A percentile compares a stretch with the other conserved stretches of the same genome.
Conservation (phyloP, 2,113 vertebrate genomes). For the Paralichthys olivaceus region DNA sequence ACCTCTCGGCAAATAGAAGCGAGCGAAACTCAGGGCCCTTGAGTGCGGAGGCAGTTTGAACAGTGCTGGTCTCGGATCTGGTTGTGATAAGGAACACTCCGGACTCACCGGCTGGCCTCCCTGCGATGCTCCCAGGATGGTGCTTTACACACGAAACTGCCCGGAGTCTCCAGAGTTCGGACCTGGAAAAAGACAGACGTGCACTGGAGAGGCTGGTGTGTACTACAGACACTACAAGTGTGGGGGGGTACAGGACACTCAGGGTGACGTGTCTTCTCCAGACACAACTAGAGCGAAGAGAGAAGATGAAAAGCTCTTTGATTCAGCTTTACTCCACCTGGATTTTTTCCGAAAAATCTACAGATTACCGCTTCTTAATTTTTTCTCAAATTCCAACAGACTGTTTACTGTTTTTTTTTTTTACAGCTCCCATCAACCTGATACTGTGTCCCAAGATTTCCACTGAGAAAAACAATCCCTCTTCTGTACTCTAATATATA, state of each 20-base stretch:
- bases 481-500: conserved; percentile 58
- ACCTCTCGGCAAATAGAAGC: conserved; percentile 16
- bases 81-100: conserved; percentile 17
- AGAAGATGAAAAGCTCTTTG: background rate
- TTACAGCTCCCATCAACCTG: conserved; percentile 51
- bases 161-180: conserved; percentile 41
- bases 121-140: conserved; percentile 41
- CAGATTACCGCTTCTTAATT: conserved; percentile 44
- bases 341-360: conserved; percentile 29
- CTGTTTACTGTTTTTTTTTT: conserved; percentile 52
- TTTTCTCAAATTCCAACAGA: conserved; percentile 61
- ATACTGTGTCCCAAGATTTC: conserved; percentile 53
- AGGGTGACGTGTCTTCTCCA: conserved; percentile 44
- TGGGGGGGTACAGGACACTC: conserved; percentile 54
- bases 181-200: conserved; percentile 30
- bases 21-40: conserved; percentile 70
- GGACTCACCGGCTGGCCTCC: conserved; percentile 37
- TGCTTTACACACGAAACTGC: conserved; percentile 55
- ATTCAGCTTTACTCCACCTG: conserved; percentile 27
- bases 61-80: conserved; percentile 53
- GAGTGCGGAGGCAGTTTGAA: conserved; percentile 42
- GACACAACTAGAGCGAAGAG: conserved; percentile 13
- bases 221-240: conserved; percentile 33
- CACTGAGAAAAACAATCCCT: conserved; percentile 45
- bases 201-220: conserved; percentile 18